These are phyloP conservation scores for Eupithecia subumbrata DNA, from an alignment of 2,888 invertebrate species.

Conservation along the genomic window DNA sequence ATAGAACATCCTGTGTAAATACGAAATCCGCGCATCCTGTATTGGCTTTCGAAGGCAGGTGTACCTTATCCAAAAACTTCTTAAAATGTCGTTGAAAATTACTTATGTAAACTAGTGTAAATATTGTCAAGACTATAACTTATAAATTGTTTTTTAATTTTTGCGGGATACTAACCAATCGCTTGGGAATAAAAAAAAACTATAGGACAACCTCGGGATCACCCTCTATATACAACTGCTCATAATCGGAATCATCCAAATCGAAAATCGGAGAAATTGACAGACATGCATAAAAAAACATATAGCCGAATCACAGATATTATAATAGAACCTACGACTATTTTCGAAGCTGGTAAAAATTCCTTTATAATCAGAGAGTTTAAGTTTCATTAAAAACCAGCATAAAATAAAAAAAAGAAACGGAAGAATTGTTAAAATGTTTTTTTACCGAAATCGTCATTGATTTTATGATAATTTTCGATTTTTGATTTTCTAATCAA, in stretches of 20 bases:
- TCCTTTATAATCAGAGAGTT: too few relatives aligned
- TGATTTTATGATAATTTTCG: not conserved
- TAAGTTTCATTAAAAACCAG: not conserved
- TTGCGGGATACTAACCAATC: too few relatives aligned
- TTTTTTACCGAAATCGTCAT: not conserved
- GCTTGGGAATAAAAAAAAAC: too few relatives aligned
- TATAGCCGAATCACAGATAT: too few relatives aligned
- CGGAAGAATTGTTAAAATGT: not conserved
- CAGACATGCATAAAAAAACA: too few relatives aligned
- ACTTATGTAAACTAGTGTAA: not conserved
- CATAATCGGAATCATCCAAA: too few relatives aligned
- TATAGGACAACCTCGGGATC: too few relatives aligned
- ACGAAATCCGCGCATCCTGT: slow-evolving; percentile 72
- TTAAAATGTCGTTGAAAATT: not conserved
- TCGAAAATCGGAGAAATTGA: too few relatives aligned
- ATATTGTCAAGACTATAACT: too few relatives aligned
- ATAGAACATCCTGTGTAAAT: slow-evolving; percentile 69
- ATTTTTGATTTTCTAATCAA: not conserved
- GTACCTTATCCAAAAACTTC: not conserved
- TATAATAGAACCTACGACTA: too few relatives aligned
- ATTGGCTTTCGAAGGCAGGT: slow-evolving; percentile 41
- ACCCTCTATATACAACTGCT: too few relatives aligned
- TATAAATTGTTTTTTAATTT: too few relatives aligned
- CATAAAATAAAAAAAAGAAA: not conserved
- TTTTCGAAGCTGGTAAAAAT: not conserved